Evolutionary conservation across 2,113 vertebrate genomes (phyloP).

Genomic region (western clawed frog (Xenopus tropicalis)): UCB_Xtro_10.0 CM004445.2:110187501-110188000

Average conservation of each 20-base stretch:
- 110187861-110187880: not conserved
- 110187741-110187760: not conserved
- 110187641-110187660: slow-evolving; percentile 11
- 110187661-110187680: not conserved
- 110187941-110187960: too few species aligned
- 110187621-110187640: slow-evolving; percentile 24
- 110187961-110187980: too few species aligned
- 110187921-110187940: not conserved
- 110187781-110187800: too few species aligned
- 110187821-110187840: not conserved
- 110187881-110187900: slow-evolving; percentile 1
- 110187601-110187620: slow-evolving; percentile 2
- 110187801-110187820: not conserved
- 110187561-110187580: slow-evolving; percentile 3
- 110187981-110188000: too few species aligned
- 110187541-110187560: slow-evolving; percentile 18
- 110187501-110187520: slow-evolving; percentile 4
- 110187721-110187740: slow-evolving; percentile 6
- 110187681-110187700: not conserved
- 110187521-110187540: slow-evolving; percentile 1
- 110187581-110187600: slow-evolving; percentile 27
- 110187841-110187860: not conserved
- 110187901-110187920: not conserved
- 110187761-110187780: not conserved
- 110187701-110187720: not conserved